Base-by-base conservation (phyloP, 2,888 invertebrate genomes). In the Exocentrus adspersus region DNA sequence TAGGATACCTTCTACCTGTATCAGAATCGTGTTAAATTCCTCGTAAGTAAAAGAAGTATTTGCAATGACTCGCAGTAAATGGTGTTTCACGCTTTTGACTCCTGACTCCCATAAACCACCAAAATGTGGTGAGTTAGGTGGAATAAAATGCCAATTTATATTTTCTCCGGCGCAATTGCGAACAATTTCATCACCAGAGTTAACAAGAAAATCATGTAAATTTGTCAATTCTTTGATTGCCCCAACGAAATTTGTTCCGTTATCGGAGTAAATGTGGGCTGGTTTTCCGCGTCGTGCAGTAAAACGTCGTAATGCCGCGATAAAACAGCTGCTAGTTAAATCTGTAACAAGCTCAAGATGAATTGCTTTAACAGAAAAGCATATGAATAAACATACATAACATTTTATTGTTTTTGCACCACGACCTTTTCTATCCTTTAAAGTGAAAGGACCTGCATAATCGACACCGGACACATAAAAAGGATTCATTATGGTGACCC, bases 1-100 rank as follows among this genome's bases (percentile, higher is more conserved):
- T 2, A 75, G 59, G 17, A 70, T 65, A 0, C 72, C 74, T 56
- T 78, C 75, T 12, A 32, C 32, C n/a, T 51, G 30, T 1, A 32
- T 9, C 2, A 32, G 9, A n/a, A 32, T 30, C 7, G 16, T 30
- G 21, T 48, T 21, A 19, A 51, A 51, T 51, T 51, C 51, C n/a
- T 51, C 51, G 51, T 32, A 51, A 17, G 51, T 51, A 4, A 51
- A 51, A 32, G 30, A 32, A 10, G 7, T 17, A 16, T 51, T 16
- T 19, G 7, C 19, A 2, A 51, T 32, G 10, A 51, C 30, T 6
- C 14, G 30, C 24, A 32, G 16, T 17, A 30, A 51, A 28, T 32
- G 32, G 7, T 30, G 5, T 16, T 51, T 51, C 16, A 10, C 24
- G 10, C 9, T 32, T 60, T 46, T 54, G 2, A 53, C 32, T n/a